phyloP scores from a whole-genome alignment of 2,113 vertebrate genomes.

The Takifugu bimaculatus region DNA sequence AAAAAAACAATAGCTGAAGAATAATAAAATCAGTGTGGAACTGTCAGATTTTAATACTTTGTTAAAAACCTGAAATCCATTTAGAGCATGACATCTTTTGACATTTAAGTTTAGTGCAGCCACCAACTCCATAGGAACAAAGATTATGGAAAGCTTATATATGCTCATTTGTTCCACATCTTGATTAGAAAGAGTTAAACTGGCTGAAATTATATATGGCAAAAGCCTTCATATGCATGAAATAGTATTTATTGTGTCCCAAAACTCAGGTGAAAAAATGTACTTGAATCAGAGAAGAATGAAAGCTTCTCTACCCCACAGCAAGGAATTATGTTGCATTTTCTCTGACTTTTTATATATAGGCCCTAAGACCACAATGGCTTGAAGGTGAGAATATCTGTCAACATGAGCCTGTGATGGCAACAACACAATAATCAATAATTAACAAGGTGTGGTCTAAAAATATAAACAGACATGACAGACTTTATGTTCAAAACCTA shows the following conservation, averaged over 20 bases:
- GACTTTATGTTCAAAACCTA: background rate
- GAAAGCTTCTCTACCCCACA: constrained; percentile 39
- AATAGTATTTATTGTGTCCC: constrained; percentile 28
- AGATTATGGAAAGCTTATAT: constrained; percentile 11
- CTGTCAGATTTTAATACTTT: too few species aligned
- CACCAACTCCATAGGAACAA: constrained; percentile 20
- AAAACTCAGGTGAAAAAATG: constrained; percentile 9
- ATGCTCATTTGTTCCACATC: constrained; percentile 39
- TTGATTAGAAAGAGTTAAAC: constrained; percentile 40
- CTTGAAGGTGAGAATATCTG: constrained; percentile 43
- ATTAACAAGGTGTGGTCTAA: constrained; percentile 32
- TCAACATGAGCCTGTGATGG: constrained; percentile 18
- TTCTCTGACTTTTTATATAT: constrained; percentile 38
- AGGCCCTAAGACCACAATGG: background rate
- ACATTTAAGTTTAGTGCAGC: background rate
- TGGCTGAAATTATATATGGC: constrained; percentile 47
- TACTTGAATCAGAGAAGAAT: constrained; percentile 40
- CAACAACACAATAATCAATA: constrained; percentile 41
- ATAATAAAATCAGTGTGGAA: too few species aligned
- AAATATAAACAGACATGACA: too few species aligned
- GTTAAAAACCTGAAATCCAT: too few species aligned
- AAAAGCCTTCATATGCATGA: constrained; percentile 24
- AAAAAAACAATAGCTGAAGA: too few species aligned
- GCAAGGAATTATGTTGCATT: constrained; percentile 31
- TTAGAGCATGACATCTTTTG: too few species aligned